Conservation (phyloP, 2,797 vertebrate species). For the Petrocephalus schoutedeni region DNA sequence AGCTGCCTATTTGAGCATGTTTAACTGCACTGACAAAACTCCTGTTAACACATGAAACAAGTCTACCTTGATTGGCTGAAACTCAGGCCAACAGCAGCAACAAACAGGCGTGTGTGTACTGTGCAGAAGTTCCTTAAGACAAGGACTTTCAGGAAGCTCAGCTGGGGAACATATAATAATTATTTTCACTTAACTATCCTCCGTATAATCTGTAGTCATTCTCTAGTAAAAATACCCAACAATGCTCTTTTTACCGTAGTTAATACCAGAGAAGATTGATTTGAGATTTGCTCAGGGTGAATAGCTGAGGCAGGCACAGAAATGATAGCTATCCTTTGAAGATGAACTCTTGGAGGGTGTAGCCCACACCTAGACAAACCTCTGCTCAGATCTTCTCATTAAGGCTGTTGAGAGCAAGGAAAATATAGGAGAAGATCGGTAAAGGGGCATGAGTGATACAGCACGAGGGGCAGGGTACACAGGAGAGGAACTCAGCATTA, state of each 20-base stretch:
- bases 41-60: constrained; percentile 21
- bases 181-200: not conserved
- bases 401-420: not conserved
- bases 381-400: not conserved
- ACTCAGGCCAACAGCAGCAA: not conserved
- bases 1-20: not conserved
- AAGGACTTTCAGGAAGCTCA: not conserved
- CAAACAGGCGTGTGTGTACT: not conserved
- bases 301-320: not conserved
- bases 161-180: not conserved
- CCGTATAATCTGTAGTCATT: not conserved
- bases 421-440: not conserved
- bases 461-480: not conserved
- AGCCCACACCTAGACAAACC: not conserved
- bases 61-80: constrained; percentile 1
- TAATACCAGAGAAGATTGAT: not conserved
- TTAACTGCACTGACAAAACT: not conserved
- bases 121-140: not conserved
- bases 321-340: not conserved
- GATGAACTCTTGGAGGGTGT: not conserved
- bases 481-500: not conserved
- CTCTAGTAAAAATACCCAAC: not conserved
- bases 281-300: not conserved
- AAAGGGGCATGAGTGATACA: not conserved
- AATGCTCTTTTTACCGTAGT: not conserved